Conservation (phyloP, 2,113 vertebrate species). For the Seriola rivoliana region DNA sequence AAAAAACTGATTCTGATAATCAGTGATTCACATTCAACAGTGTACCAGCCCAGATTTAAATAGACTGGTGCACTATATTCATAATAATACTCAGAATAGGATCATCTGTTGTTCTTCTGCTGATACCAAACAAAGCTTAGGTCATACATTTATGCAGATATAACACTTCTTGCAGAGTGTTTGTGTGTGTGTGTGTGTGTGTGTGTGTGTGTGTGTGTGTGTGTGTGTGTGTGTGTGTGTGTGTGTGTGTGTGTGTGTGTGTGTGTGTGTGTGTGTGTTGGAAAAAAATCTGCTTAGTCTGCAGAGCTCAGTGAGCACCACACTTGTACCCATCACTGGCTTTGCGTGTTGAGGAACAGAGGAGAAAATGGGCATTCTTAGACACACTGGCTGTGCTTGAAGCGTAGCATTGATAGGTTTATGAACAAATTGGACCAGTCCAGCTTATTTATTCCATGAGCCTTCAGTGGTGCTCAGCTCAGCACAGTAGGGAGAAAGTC, state of each 20-base stretch:
- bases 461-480: conserved; percentile 46
- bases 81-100: background rate
- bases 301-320: background rate
- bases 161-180: background rate
- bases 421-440: conserved; percentile 56
- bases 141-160: background rate
- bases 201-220: background rate
- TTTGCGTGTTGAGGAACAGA: conserved; percentile 29
- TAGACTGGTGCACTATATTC: background rate
- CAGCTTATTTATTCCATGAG: conserved; percentile 60
- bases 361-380: conserved; percentile 23
- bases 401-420: conserved; percentile 50
- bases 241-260: background rate
- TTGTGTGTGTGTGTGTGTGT: background rate
- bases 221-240: background rate
- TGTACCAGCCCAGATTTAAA: background rate
- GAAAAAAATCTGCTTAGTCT: background rate
- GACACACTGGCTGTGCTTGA: conserved; percentile 28
- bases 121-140: background rate
- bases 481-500: conserved; percentile 54
- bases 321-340: conserved; percentile 10
- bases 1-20: background rate
- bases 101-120: background rate
- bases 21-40: background rate
- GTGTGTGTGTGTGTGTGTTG: background rate